Conservation (phyloP, 2,888 invertebrate genomes). For the Tinea trinotella region DNA sequence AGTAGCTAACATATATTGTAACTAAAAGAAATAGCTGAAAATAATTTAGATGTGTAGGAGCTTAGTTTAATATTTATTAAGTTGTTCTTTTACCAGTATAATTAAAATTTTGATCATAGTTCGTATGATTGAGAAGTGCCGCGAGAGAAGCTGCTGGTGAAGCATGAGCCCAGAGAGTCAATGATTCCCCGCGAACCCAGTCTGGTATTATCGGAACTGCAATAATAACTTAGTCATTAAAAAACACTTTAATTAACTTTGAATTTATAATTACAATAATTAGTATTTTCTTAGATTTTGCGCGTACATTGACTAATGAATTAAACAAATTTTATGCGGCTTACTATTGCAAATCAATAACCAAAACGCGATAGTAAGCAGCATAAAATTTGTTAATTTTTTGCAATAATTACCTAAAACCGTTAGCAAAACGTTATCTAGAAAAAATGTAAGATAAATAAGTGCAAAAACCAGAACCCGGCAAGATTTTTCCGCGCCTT, state of each 20-base stretch:
- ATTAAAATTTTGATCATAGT: background rate
- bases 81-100: conserved; percentile 7
- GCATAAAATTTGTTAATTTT: no score
- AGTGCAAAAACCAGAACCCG: conserved; percentile 43
- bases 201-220: conserved; percentile 60
- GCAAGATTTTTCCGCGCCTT: conserved; percentile 7
- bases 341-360: no score
- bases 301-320: no score
- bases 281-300: no score
- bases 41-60: no score
- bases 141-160: conserved; percentile 42
- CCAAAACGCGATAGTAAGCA: no score
- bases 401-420: conserved; percentile 87
- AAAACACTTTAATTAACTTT: no score
- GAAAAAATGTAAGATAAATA: conserved; percentile 81
- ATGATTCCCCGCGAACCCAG: conserved; percentile 39
- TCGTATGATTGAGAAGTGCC: conserved; percentile 44
- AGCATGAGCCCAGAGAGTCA: conserved; percentile 39
- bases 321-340: no score
- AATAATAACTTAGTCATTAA: background rate
- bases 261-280: no score
- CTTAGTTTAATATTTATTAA: background rate
- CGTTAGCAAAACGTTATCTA: conserved; percentile 90
- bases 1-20: no score
- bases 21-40: no score